Conservation (phyloP, 2,113 vertebrate genomes). For the Archocentrus centrarchus region DNA sequence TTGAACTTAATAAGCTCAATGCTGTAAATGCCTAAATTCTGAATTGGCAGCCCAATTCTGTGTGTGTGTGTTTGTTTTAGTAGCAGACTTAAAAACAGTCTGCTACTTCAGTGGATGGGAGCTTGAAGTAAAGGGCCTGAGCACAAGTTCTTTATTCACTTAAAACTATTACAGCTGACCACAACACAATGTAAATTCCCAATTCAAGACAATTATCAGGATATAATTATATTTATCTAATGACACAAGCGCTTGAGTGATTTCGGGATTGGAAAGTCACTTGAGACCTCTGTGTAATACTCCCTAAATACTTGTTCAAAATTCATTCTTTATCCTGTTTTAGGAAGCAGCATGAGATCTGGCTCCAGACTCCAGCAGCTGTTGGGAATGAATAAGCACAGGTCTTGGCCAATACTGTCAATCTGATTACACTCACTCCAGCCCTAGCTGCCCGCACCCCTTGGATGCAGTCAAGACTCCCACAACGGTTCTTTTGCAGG, state of each 20-base stretch:
- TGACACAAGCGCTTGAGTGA: not conserved
- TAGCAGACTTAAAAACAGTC: too few species aligned
- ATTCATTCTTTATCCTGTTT: not conserved
- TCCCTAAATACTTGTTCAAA: not conserved
- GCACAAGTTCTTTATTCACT: too few species aligned
- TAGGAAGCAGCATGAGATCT: not conserved
- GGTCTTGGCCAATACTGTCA: not conserved
- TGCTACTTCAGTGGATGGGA: too few species aligned
- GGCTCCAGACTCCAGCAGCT: constrained; percentile 21
- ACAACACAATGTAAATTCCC: too few species aligned
- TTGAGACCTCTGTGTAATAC: not conserved
- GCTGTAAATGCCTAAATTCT: too few species aligned
- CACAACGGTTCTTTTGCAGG: not conserved
- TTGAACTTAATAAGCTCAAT: too few species aligned
- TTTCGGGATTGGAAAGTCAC: not conserved
- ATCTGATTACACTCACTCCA: constrained; percentile 33
- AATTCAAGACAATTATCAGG: too few species aligned
- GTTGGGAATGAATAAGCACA: constrained; percentile 37
- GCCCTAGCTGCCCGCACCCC: constrained; percentile 13
- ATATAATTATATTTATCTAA: not conserved
- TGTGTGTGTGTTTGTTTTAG: too few species aligned
- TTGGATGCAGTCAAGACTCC: constrained; percentile 21
- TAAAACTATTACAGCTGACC: too few species aligned
- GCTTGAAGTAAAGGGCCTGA: too few species aligned
- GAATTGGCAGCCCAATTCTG: too few species aligned